phyloP scores from a whole-genome alignment of 2,888 invertebrate genomes.

The Melanchra persicariae region DNA sequence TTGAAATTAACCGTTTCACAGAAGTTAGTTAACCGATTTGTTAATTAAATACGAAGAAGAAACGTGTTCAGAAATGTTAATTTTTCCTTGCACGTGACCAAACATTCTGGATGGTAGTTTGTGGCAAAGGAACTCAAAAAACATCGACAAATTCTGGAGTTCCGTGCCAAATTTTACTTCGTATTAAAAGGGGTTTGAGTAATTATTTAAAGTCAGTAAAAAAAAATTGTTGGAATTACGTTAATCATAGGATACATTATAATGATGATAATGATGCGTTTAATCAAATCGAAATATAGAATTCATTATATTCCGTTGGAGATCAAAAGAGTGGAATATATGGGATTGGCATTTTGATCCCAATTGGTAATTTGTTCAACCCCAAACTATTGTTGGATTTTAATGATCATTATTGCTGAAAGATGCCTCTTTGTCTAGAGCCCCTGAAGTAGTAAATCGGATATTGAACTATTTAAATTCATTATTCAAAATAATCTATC shows the following conservation, averaged over 20 bases:
- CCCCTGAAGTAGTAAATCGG: background rate
- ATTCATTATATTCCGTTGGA: too few relatives aligned
- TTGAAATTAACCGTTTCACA: conserved; percentile 3
- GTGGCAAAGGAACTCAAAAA: background rate
- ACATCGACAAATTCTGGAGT: background rate
- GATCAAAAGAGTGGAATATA: too few relatives aligned
- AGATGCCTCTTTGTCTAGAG: background rate
- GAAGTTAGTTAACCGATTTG: conserved; percentile 22
- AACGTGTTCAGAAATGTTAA: background rate
- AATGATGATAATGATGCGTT: too few relatives aligned
- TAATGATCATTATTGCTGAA: too few relatives aligned
- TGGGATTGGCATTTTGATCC: too few relatives aligned
- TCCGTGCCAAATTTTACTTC: too few relatives aligned
- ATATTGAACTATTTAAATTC: background rate
- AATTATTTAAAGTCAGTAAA: background rate
- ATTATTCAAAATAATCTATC: conserved; percentile 47
- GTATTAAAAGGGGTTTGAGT: background rate
- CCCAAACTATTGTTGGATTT: too few relatives aligned
- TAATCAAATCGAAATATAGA: too few relatives aligned
- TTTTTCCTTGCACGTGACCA: background rate
- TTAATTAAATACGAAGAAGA: conserved; percentile 16
- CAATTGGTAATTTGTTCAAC: too few relatives aligned
- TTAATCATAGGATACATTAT: too few relatives aligned
- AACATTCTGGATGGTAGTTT: background rate
- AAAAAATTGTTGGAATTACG: too few relatives aligned